phyloP scores from a whole-genome alignment of 2,888 invertebrate genomes.

The Hirtodrosophila confusa region DNA sequence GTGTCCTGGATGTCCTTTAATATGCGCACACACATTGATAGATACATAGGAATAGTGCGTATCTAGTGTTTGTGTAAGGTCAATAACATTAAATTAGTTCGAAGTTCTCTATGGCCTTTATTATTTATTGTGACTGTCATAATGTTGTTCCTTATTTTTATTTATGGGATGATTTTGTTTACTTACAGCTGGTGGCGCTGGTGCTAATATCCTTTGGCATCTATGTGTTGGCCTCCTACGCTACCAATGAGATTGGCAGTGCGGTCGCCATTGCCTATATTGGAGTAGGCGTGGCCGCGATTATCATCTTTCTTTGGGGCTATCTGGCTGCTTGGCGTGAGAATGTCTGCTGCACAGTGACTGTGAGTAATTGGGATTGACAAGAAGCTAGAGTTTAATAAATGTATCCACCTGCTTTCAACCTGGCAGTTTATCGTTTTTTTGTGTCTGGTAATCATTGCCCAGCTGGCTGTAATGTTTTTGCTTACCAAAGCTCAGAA shows the following conservation, averaged over 20 bases:
- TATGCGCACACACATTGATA: constrained; percentile 2
- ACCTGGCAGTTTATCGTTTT: constrained; percentile 66
- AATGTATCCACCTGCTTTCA: constrained; percentile 84
- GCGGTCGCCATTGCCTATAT: constrained; percentile 61
- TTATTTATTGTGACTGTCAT: constrained; percentile 13
- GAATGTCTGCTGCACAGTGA: constrained; percentile 93
- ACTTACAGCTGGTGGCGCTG: constrained; percentile 70
- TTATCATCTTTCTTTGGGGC: constrained; percentile 92
- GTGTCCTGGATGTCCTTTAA: constrained; percentile 11
- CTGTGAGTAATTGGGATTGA: constrained; percentile 85
- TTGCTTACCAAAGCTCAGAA: constrained; percentile 41
- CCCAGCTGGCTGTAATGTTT: constrained; percentile 55
- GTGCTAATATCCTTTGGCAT: constrained; percentile 77
- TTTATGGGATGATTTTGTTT: not conserved
- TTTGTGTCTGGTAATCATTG: constrained; percentile 66
- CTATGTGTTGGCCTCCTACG: constrained; percentile 66
- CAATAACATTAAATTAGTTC: constrained; percentile 28
- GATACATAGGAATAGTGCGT: not conserved
- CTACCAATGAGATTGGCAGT: constrained; percentile 58
- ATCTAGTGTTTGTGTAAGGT: constrained; percentile 31
- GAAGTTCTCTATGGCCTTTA: constrained; percentile 5
- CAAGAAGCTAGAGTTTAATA: constrained; percentile 10
- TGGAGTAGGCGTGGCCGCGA: constrained; percentile 60
- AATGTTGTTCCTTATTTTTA: constrained; percentile 2
- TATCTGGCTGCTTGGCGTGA: constrained; percentile 95